Percentiles rank a stretch among this genome's conserved stretches.
These are phyloP conservation scores for Turritopsis dohrnii DNA, from an alignment of 30 jellyfish, hydroid and myxozoan genomes.

Conservation along the genomic window DNA sequence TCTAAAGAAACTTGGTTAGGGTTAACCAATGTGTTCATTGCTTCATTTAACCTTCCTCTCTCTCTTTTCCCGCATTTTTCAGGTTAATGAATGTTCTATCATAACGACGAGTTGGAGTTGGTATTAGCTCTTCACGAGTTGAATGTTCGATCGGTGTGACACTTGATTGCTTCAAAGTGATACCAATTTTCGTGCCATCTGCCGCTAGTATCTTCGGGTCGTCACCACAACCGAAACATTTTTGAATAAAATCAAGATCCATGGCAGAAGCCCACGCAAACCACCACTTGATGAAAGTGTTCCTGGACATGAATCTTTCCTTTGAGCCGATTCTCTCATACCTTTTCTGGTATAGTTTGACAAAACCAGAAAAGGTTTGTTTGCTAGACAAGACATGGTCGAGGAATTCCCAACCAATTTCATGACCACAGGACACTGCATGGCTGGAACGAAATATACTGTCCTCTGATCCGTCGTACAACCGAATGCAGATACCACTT, in stretches of 20 bases:
- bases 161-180: neutral
- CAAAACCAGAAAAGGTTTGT: slow-evolving; percentile 9
- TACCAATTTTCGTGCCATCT: slow-evolving; percentile 14
- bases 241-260: slow-evolving; percentile 12
- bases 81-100: slow-evolving; percentile 15
- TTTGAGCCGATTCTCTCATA: slow-evolving; percentile 2
- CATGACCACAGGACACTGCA: too few relatives aligned
- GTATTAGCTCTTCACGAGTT: neutral
- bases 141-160: slow-evolving; percentile 7
- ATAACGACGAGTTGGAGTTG: slow-evolving; percentile 6
- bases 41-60: too few relatives aligned
- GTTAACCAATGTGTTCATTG: too few relatives aligned
- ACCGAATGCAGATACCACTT: too few relatives aligned
- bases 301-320: neutral
- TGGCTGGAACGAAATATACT: too few relatives aligned
- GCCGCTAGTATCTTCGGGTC: neutral
- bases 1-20: too few relatives aligned
- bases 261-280: slow-evolving; percentile 19
- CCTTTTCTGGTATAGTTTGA: neutral
- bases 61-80: too few relatives aligned
- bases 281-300: slow-evolving; percentile 3
- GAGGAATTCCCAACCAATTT: slow-evolving; percentile 16
- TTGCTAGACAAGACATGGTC: slow-evolving; percentile 8
- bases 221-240: neutral
- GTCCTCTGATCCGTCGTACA: too few relatives aligned